These are phyloP conservation scores for Phthorimaea operculella DNA, from an alignment of 1,140 invertebrate genomes.

Conservation along the genomic window DNA sequence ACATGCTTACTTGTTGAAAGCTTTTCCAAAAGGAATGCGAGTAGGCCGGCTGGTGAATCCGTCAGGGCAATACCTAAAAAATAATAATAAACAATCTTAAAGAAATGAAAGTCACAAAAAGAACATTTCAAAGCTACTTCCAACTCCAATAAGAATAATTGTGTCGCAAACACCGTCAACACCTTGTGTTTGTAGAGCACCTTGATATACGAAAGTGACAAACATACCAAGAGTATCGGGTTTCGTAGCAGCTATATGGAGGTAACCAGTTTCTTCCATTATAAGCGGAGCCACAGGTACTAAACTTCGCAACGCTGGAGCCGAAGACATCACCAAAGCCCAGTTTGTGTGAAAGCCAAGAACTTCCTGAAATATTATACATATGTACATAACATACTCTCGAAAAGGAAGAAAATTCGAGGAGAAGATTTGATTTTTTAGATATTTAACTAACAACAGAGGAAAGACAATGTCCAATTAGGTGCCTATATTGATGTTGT, in stretches of 20 bases:
- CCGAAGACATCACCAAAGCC: slow-evolving; percentile 7
- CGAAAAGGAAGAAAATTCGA: no score
- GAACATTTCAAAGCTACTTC: no score
- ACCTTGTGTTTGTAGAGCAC: no score
- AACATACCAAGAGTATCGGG: slow-evolving; percentile 87
- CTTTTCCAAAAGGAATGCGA: slow-evolving; percentile 88
- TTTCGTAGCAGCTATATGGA: slow-evolving; percentile 88
- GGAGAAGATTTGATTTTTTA: no score
- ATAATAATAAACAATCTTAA: neutral
- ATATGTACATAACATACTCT: no score
- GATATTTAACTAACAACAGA: no score
- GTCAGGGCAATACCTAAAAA: slow-evolving; percentile 68
- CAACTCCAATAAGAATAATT: no score
- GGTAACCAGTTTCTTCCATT: slow-evolving; percentile 80
- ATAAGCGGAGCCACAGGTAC: slow-evolving; percentile 41
- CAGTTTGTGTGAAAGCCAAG: slow-evolving; percentile 60
- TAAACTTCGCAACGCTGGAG: slow-evolving; percentile 11
- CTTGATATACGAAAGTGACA: no score
- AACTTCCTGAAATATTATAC: slow-evolving; percentile 65
- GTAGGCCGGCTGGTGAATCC: slow-evolving; percentile 75
- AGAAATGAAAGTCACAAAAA: neutral
- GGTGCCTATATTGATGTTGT: no score
- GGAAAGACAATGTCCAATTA: no score
- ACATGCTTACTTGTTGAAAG: slow-evolving; percentile 67
- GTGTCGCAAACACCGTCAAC: no score